Percentiles rank a stretch among this genome's conserved stretches.
These are phyloP conservation scores for Microchrysa polita DNA, from an alignment of 2,888 invertebrate species.

Conservation along the genomic window DNA sequence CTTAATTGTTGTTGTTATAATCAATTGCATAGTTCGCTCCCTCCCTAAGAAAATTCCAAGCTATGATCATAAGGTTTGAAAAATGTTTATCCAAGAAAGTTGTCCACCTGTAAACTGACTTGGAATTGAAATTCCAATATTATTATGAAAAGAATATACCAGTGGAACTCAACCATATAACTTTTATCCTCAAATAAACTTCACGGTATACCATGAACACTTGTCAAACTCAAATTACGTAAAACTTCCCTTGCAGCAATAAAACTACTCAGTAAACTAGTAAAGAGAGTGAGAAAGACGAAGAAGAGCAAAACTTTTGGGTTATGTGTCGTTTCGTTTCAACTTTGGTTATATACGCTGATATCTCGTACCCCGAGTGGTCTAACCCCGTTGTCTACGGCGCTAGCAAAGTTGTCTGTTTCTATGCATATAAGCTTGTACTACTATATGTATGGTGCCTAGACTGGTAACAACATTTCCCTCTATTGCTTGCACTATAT, in stretches of 20 bases:
- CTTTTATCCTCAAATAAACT: constrained; percentile 25
- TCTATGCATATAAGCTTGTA: constrained; percentile 48
- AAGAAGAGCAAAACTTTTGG: constrained; percentile 45
- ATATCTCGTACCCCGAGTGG: constrained; percentile 20
- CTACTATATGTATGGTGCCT: too few species aligned
- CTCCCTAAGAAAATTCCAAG: too few species aligned
- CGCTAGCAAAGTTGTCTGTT: constrained; percentile 39
- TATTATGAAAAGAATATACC: constrained; percentile 30
- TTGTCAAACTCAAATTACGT: constrained; percentile 49
- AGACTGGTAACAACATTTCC: constrained; percentile 45
- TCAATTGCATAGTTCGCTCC: too few species aligned
- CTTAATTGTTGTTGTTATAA: too few species aligned
- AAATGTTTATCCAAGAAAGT: too few species aligned
- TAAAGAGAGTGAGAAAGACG: not conserved
- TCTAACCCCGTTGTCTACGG: constrained; percentile 21
- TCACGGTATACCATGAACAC: constrained; percentile 44
- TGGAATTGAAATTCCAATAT: constrained; percentile 31
- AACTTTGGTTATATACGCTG: constrained; percentile 43
- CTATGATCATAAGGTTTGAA: too few species aligned
- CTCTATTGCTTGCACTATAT: not conserved
- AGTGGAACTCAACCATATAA: constrained; percentile 22
- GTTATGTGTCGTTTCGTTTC: constrained; percentile 42
- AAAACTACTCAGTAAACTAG: constrained; percentile 38
- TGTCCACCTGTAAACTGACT: not conserved
- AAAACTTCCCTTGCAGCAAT: constrained; percentile 47